A percentile compares a stretch with the other conserved stretches of the same genome.
phyloP scores from a whole-genome alignment of 2,888 invertebrate genomes.

The Heliconius aoede region DNA sequence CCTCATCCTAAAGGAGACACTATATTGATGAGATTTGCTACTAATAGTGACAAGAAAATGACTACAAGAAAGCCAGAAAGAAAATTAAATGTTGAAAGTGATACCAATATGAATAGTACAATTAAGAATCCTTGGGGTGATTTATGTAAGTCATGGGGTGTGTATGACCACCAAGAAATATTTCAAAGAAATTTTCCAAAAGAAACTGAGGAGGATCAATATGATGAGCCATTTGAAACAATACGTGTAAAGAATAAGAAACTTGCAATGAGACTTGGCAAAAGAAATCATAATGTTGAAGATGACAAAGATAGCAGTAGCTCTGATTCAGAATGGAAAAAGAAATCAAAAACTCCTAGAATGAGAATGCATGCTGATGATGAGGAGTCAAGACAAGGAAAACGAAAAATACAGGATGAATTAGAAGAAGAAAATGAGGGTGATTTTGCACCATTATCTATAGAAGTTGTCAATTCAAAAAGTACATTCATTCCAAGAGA shows the following conservation, averaged over 20 bases:
- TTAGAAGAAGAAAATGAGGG: conserved; percentile 54
- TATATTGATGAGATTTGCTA: conserved; percentile 90
- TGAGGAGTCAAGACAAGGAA: conserved; percentile 85
- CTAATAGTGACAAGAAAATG: conserved; percentile 88
- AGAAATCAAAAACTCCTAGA: conserved; percentile 86
- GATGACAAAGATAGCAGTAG: conserved; percentile 72
- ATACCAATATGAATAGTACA: conserved; percentile 66
- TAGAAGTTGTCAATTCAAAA: conserved; percentile 71
- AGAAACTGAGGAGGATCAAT: conserved; percentile 62
- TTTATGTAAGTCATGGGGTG: conserved; percentile 88
- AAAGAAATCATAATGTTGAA: conserved; percentile 61
- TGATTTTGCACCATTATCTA: conserved; percentile 70
- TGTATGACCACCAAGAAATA: conserved; percentile 85
- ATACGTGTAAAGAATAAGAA: conserved; percentile 69
- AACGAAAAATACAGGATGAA: conserved; percentile 55
- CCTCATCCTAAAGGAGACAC: conserved; percentile 86
- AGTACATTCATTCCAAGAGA: conserved; percentile 62
- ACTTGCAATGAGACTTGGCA: conserved; percentile 73
- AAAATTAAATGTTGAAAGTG: conserved; percentile 54
- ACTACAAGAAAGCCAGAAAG: conserved; percentile 74
- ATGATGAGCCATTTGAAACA: conserved; percentile 54
- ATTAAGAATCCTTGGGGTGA: conserved; percentile 89
- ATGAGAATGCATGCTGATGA: conserved; percentile 96
- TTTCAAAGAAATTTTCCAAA: conserved; percentile 67
- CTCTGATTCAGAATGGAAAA: conserved; percentile 84